Base-by-base conservation (phyloP, 2,888 invertebrate species). In the Synanthedon andrenaeformis region DNA sequence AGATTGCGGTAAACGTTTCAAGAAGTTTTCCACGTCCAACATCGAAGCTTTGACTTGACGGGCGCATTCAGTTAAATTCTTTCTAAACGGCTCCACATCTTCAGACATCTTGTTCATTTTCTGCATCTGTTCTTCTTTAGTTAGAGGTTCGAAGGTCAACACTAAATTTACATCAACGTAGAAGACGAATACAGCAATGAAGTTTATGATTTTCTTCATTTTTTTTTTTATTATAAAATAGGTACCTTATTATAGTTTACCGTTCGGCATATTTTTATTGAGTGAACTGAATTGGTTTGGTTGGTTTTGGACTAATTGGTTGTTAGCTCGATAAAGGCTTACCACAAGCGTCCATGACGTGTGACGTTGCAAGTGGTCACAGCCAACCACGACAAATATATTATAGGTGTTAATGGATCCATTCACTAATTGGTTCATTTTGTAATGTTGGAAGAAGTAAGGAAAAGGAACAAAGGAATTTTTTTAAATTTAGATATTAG, bases 81-180 rank as follows among this genome's bases (percentile, higher is more conserved):
- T 76, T n/a, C 85, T 65, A 23, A 86, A 85, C 0, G 87, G 87
- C 57, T 86, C 86, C 0, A 83, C 76, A 51, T 76, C 70, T 1
- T 74, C 65, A 42, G 67, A 71, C 66, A 85, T 68, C 59, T 78
- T 79, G 12, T 76, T 67, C 14, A 71, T 71, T 41, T 62, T 66
- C 3, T 74, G 61, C 0, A 83, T 65, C 3, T 87, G 87, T 17
- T 86, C 79, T 42, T 84, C 76, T 60, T 85, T 87, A 0, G 77
- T 64, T 2, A 79, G 53, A 0, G 85, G 82, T 49, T 69, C 69
- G 55, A 81, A 84, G 1, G 82, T 73, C 28, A 74, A 53, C 0
- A 72, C 69, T 0, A 74, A 54, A 56, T 72, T 72, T 45, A 45
- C 3, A 45, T 13, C 3, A 13, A 13, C 6, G 45, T 13, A 45